Evolutionary conservation across 2,113 vertebrate genomes (phyloP), one percentile per base, ranked within the genome.

Genomic region (Platysteira castanea): DNA sequence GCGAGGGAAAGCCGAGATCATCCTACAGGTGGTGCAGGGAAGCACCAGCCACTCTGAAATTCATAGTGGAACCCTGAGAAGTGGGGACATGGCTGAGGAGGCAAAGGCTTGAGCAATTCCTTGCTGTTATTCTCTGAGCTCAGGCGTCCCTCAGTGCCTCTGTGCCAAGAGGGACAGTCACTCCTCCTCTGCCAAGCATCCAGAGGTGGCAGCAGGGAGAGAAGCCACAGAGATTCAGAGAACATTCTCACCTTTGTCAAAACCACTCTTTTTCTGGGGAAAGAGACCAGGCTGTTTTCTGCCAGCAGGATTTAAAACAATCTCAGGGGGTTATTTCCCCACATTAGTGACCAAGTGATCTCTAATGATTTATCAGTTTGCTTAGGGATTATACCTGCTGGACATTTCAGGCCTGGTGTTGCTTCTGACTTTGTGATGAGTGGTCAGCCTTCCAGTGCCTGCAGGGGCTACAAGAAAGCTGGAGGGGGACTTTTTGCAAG

Each of bases 141-240:
- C 1, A 3, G 18, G 10, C 20, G 19, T 47, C 61, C 46, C 4
- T 1, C n/a, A 2, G 17, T 50, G 50, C 21, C 12, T 74, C 63
- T 39, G 39, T 4, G 1, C 8, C 0, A 2, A 46, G 71, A 30
- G 10, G 49, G 27, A 56, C 24, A 8, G 3, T 27, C 3, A 2
- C 17, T 71, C 6, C 44, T 82, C 42, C 41, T 47, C 57, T 73
- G 26, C 1, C 2, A 56, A 31, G 39, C 30, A 26, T 46, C 33
- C 11, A 5, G 33, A 69, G 46, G 41, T 64, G 30, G 33, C 54
- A 70, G 44, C 26, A n/a, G 70, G 50, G 39, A 84, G 44, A 33
- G 12, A 6, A 77, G n/a, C 41, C 47, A 17, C 26, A 39, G 28
- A 30, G 39, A 53, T 27, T 21, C 14, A 46, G 49, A 49, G 44